A percentile compares a stretch with the other conserved stretches of the same genome.
These are phyloP conservation scores for Charaxes varanes DNA, from an alignment of 1,140 invertebrate genomes.

Conservation along the genomic window DNA sequence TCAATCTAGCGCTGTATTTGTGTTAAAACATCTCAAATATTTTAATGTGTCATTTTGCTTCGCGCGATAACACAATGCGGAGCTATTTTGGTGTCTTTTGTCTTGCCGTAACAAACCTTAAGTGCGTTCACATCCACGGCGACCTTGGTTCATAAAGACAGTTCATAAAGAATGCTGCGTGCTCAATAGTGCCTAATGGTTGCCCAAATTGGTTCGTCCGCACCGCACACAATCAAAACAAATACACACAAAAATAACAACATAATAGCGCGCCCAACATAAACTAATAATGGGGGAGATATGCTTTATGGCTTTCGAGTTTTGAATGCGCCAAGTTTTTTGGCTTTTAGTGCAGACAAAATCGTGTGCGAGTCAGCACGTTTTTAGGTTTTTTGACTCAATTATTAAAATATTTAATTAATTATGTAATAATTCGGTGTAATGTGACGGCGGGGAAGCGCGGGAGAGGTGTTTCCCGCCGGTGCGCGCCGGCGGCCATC, in stretches of 20 bases:
- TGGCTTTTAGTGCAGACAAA: slow-evolving; percentile 59
- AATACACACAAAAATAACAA: slow-evolving; percentile 63
- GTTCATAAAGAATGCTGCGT: slow-evolving; percentile 34
- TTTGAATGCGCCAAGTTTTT: slow-evolving; percentile 65
- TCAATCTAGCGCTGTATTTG: too few relatives aligned
- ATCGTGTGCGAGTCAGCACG: slow-evolving; percentile 53
- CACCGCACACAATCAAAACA: slow-evolving; percentile 70
- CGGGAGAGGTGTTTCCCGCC: slow-evolving; percentile 49
- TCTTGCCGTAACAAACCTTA: not conserved
- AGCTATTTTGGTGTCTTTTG: slow-evolving; percentile 1
- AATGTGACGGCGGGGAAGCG: slow-evolving; percentile 35
- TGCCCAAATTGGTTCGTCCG: slow-evolving; percentile 60
- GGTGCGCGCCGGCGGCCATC: slow-evolving; percentile 58
- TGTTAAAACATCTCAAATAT: too few relatives aligned
- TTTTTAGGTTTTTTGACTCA: slow-evolving; percentile 24
- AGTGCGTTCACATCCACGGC: slow-evolving; percentile 15
- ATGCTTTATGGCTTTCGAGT: slow-evolving; percentile 69
- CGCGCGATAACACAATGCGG: too few relatives aligned
- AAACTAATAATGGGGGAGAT: slow-evolving; percentile 74
- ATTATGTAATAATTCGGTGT: slow-evolving; percentile 18
- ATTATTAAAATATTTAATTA: slow-evolving; percentile 25
- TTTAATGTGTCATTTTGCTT: too few relatives aligned
- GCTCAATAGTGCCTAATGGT: slow-evolving; percentile 59
- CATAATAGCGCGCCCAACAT: slow-evolving; percentile 68
- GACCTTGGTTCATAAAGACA: slow-evolving; percentile 38